Evolutionary conservation across 2,797 vertebrate genomes (phyloP), one percentile per base, ranked within the genome.

Genomic region (Pterois miles): DNA sequence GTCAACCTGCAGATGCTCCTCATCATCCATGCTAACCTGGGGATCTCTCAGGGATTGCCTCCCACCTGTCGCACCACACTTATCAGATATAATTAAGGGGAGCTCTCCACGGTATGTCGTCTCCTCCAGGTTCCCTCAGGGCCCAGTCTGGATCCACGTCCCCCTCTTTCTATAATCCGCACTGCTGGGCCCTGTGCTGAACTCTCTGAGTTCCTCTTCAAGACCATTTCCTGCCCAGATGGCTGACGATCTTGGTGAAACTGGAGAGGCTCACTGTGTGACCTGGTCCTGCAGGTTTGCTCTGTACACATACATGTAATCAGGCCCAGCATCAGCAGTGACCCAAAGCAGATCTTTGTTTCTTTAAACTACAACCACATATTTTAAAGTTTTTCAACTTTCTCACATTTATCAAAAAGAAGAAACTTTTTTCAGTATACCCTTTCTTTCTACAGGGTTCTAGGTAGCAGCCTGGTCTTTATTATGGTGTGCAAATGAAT

Each of bases 11-110:
- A 71, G 58, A 72, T 43, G 36, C 74, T 59, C 38, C 71, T 80
- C 82, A 73, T 86, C 87, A 73, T 82, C 76, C 71, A 57, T 18
- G 27, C 74, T 67, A 71, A 86, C 80, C 74, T 36, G 65, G 4
- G 40, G 59, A 74, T 79, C 62, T 72, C 76, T 50, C 59, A 36
- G 70, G 72, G 72, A 85, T 78, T 63, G 53, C 74, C 66, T 57
- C 67, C 66, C 71, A 67, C 74, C 79, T 76, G 59, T 76, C 29
- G 11, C 23, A 20, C 40, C 3, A 2, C 80, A 68, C 69, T 78
- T 65, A 83, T 71, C 69, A 38, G 67, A 76, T 72, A n/a, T 76
- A 84, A 86, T 74, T 63, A 76, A 80, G 36, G 64, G 60, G 66
- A 66, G 52, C 56, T 63, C 40, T 58, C 58, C 36, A 5, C 1